Conservation (phyloP, 1,140 invertebrate genomes). For the Heliconius hewitsoni region DNA sequence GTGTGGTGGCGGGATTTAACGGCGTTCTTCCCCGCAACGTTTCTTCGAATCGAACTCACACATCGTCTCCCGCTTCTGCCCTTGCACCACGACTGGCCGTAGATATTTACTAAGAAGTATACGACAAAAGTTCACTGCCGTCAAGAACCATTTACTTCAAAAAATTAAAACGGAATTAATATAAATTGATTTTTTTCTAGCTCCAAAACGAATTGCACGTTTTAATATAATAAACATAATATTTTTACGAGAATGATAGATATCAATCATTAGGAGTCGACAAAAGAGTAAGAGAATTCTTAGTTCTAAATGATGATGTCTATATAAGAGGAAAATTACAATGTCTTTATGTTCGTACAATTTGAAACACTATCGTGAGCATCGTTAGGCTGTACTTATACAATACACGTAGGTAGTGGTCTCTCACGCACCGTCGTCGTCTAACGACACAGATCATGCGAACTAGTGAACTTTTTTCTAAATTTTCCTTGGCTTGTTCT, state of each 20-base stretch:
- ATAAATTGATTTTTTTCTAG: too few species aligned
- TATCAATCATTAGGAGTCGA: background rate
- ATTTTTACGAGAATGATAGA: background rate
- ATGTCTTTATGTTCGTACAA: constrained; percentile 25
- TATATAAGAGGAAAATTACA: background rate
- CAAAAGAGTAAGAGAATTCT: background rate
- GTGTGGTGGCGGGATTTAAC: too few species aligned
- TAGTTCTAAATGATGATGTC: constrained; percentile 19
- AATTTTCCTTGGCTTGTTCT: constrained; percentile 27
- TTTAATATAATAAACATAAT: background rate
- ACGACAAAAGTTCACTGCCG: too few species aligned
- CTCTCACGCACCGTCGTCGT: constrained; percentile 45
- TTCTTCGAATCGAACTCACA: too few species aligned
- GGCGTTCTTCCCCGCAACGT: too few species aligned
- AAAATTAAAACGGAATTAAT: too few species aligned
- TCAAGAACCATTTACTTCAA: background rate
- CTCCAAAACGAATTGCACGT: too few species aligned
- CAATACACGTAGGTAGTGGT: constrained; percentile 42
- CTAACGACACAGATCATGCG: constrained; percentile 59
- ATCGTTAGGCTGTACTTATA: constrained; percentile 35
- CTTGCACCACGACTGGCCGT: too few species aligned
- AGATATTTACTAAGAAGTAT: too few species aligned
- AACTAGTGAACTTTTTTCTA: constrained; percentile 41
- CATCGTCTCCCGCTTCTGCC: too few species aligned
- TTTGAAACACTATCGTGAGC: constrained; percentile 31